phyloP scores from a whole-genome alignment of 1,140 invertebrate species.

The Zaprionus davidi region DNA sequence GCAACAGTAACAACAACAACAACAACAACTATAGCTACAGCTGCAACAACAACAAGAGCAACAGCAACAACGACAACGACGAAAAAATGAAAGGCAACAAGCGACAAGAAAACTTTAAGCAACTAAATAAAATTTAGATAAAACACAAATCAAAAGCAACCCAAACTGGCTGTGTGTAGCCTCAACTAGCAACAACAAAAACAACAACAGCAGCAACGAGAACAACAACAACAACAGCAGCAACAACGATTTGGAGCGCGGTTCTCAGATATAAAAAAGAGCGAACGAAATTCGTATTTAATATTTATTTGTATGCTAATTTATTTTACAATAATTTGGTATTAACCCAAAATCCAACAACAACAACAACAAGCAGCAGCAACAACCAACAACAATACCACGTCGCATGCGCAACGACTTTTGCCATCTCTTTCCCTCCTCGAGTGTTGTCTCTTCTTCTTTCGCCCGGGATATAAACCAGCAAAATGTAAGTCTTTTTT shows the following conservation, averaged over 20 bases:
- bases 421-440: slow-evolving; percentile 11
- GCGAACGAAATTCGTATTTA: slow-evolving; percentile 48
- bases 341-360: slow-evolving; percentile 69
- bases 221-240: slow-evolving; percentile 19
- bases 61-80: slow-evolving; percentile 34
- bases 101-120: slow-evolving; percentile 58
- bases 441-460: slow-evolving; percentile 36
- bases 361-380: slow-evolving; percentile 39
- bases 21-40: slow-evolving; percentile 17
- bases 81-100: slow-evolving; percentile 68
- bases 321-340: slow-evolving; percentile 75
- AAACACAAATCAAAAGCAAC: slow-evolving; percentile 31
- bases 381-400: slow-evolving; percentile 37
- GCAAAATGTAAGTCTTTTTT: slow-evolving; percentile 66
- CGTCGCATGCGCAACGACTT: slow-evolving; percentile 33
- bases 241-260: slow-evolving; percentile 34
- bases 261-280: slow-evolving; percentile 29
- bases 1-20: slow-evolving; percentile 27
- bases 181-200: slow-evolving; percentile 22
- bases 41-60: slow-evolving; percentile 21
- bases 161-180: slow-evolving; percentile 31
- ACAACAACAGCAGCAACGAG: slow-evolving; percentile 15
- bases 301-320: slow-evolving; percentile 75
- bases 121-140: slow-evolving; percentile 65
- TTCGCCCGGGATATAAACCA: slow-evolving; percentile 66